These are phyloP conservation scores for Scaptomyza cyrtandrae DNA, from an alignment of 2,888 invertebrate species.

Conservation along the genomic window DNA sequence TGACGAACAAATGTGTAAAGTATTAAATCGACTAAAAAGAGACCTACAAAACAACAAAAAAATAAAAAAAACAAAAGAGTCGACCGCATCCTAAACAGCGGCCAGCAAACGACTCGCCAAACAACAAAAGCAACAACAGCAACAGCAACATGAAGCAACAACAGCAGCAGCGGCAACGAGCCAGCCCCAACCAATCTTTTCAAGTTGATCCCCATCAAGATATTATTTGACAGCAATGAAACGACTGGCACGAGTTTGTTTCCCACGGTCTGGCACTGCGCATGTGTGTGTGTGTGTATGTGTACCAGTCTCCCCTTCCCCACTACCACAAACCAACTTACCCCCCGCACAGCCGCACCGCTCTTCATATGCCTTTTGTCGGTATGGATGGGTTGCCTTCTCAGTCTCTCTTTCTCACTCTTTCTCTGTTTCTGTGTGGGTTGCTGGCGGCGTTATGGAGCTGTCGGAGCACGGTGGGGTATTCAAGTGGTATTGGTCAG, in stretches of 20 bases:
- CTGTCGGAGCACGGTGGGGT: constrained; percentile 18
- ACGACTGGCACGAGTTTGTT: constrained; percentile 85
- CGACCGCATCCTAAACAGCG: constrained; percentile 80
- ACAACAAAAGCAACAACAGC: constrained; percentile 46
- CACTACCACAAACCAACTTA: background rate
- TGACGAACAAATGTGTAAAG: constrained; percentile 81
- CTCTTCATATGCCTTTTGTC: constrained; percentile 53
- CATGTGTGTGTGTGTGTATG: constrained; percentile 51
- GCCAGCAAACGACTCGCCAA: constrained; percentile 60
- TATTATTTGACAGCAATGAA: constrained; percentile 84
- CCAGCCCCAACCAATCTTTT: constrained; percentile 79
- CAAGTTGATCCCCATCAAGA: constrained; percentile 83
- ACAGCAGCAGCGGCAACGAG: constrained; percentile 51
- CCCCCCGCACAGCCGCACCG: constrained; percentile 16
- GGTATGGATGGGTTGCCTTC: constrained; percentile 47
- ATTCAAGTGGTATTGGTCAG: constrained; percentile 27
- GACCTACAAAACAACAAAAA: constrained; percentile 47
- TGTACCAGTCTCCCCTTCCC: constrained; percentile 15
- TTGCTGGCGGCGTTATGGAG: constrained; percentile 48
- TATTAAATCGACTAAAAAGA: constrained; percentile 73
- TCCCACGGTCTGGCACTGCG: constrained; percentile 84
- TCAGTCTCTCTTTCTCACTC: constrained; percentile 11
- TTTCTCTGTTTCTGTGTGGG: constrained; percentile 56
- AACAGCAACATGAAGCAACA: constrained; percentile 28
- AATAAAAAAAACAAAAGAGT: constrained; percentile 67